A percentile compares a stretch with the other conserved stretches of the same genome.
These are phyloP conservation scores for Stenichneumon culpator DNA, from an alignment of 2,888 invertebrate species.

Conservation along the genomic window DNA sequence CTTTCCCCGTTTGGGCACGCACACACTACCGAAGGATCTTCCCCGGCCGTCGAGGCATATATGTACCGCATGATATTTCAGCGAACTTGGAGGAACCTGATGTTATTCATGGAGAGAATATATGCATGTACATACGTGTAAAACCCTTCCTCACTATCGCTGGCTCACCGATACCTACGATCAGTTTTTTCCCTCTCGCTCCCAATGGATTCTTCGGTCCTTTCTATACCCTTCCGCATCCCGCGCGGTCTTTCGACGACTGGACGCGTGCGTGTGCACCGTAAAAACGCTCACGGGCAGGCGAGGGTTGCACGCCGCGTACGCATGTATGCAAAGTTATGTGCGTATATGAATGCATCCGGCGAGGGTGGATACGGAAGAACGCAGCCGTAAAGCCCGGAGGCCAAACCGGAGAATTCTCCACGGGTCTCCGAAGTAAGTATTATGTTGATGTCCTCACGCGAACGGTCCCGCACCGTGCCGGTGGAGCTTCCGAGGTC, in stretches of 20 bases:
- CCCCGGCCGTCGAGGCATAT: slow-evolving; percentile 57
- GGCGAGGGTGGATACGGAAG: slow-evolving; percentile 24
- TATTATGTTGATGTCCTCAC: slow-evolving; percentile 58
- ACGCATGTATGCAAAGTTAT: slow-evolving; percentile 61
- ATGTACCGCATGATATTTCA: slow-evolving; percentile 52
- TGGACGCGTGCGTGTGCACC: slow-evolving; percentile 50
- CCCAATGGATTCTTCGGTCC: background rate
- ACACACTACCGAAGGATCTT: slow-evolving; percentile 50
- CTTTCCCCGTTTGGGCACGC: slow-evolving; percentile 61
- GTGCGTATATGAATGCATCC: slow-evolving; percentile 49
- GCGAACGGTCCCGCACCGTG: background rate
- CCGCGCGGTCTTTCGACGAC: slow-evolving; percentile 26
- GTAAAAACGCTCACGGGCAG: slow-evolving; percentile 37
- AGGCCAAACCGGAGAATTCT: background rate
- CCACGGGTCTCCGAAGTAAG: slow-evolving; percentile 23
- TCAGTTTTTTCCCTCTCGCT: slow-evolving; percentile 38
- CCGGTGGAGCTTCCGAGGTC: slow-evolving; percentile 9
- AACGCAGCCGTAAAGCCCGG: slow-evolving; percentile 16
- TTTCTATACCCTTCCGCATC: slow-evolving; percentile 14
- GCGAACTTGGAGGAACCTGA: slow-evolving; percentile 75
- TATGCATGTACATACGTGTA: slow-evolving; percentile 79
- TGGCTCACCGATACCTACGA: background rate
- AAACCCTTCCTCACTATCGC: slow-evolving; percentile 25
- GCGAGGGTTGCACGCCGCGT: slow-evolving; percentile 69
- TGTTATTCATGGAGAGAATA: slow-evolving; percentile 83